phyloP scores from a whole-genome alignment of 2,888 invertebrate genomes.

The Noctua comes region DNA sequence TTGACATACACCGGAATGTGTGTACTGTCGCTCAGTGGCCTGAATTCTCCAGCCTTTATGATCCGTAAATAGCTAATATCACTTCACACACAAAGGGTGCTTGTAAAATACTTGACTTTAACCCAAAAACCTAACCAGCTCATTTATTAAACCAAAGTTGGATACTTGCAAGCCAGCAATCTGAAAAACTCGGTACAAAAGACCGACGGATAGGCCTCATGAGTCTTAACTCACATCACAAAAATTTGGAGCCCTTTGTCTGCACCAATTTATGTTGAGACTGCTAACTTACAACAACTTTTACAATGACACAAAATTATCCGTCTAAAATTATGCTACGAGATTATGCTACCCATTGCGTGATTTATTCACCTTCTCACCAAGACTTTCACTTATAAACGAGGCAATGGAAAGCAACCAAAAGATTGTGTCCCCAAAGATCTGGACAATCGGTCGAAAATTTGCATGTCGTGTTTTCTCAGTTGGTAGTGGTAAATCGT shows the following conservation, averaged over 20 bases:
- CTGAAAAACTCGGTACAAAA: slow-evolving; percentile 18
- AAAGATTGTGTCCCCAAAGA: background rate
- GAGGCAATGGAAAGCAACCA: background rate
- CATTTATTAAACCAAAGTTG: slow-evolving; percentile 31
- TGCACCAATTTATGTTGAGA: slow-evolving; percentile 41
- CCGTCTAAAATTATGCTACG: background rate
- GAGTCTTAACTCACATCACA: slow-evolving; percentile 26
- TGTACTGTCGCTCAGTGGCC: slow-evolving; percentile 36
- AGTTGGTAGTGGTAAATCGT: slow-evolving; percentile 41
- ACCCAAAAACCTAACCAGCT: slow-evolving; percentile 1
- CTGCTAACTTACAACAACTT: slow-evolving; percentile 17
- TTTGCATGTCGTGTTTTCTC: slow-evolving; percentile 46
- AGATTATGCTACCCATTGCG: slow-evolving; percentile 28
- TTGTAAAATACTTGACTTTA: slow-evolving; percentile 8
- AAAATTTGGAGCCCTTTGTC: slow-evolving; percentile 43
- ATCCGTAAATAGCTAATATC: slow-evolving; percentile 37
- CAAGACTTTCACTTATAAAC: background rate
- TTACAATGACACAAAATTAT: background rate
- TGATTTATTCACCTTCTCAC: too few species aligned
- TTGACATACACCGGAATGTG: slow-evolving; percentile 24
- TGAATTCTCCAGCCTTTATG: slow-evolving; percentile 37
- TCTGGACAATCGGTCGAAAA: slow-evolving; percentile 17
- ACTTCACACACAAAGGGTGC: slow-evolving; percentile 21
- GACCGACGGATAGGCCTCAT: slow-evolving; percentile 1
- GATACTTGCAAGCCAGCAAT: slow-evolving; percentile 9